These are phyloP conservation scores for Sepiola atlantica DNA, from an alignment of 2,888 invertebrate genomes.

Conservation along the genomic window DNA sequence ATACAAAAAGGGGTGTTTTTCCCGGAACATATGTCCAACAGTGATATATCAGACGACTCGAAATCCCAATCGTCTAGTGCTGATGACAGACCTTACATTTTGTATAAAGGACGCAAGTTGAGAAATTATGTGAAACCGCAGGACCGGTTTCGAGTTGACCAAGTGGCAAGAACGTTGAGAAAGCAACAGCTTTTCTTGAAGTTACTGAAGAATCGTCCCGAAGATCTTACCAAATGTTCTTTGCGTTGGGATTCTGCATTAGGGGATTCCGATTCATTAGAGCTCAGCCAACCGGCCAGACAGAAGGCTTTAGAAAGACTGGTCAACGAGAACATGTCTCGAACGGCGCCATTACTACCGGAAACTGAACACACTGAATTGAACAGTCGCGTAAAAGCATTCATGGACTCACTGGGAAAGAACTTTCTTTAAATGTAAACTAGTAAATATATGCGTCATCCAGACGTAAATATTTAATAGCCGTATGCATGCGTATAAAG, in stretches of 20 bases:
- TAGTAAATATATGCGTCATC: too few relatives aligned
- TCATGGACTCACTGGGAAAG: neutral
- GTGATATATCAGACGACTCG: slow-evolving; percentile 40
- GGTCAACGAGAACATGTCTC: slow-evolving; percentile 36
- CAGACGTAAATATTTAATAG: too few relatives aligned
- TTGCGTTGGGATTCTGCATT: neutral
- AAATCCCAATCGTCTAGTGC: neutral
- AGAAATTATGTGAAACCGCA: slow-evolving; percentile 35
- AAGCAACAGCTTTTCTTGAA: slow-evolving; percentile 38
- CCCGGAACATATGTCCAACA: slow-evolving; percentile 36
- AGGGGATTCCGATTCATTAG: neutral
- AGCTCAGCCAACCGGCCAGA: neutral
- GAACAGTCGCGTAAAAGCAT: neutral
- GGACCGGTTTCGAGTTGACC: slow-evolving; percentile 24
- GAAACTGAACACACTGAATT: slow-evolving; percentile 24
- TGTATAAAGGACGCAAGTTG: slow-evolving; percentile 38
- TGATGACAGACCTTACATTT: neutral
- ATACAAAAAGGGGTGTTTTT: slow-evolving; percentile 1
- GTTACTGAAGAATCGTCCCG: slow-evolving; percentile 14
- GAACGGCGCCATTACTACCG: neutral
- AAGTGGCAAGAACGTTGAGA: neutral
- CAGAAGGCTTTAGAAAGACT: slow-evolving; percentile 13
- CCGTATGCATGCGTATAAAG: too few relatives aligned
- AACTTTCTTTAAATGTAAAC: neutral
- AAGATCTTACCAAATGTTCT: slow-evolving; percentile 32